phyloP scores from a whole-genome alignment of 2,113 vertebrate genomes.

The Bos javanicus region DNA sequence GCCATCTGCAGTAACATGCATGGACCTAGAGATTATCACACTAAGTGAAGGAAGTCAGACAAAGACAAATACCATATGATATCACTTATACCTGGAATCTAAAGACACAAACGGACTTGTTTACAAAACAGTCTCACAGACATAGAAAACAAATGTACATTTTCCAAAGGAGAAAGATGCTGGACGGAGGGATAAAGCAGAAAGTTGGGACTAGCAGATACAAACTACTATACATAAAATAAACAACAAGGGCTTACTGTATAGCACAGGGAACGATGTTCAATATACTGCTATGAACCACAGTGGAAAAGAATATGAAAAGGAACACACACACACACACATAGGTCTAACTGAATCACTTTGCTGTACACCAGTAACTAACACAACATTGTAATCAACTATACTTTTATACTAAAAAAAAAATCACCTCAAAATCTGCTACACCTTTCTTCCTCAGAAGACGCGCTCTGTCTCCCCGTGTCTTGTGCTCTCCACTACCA shows the following conservation, averaged over 20 bases:
- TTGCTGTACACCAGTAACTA: background rate
- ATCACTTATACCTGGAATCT: background rate
- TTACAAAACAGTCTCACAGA: background rate
- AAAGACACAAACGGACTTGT: background rate
- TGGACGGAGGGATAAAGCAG: background rate
- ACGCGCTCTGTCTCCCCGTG: fast-evolving
- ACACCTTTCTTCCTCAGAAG: background rate
- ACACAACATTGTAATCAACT: background rate
- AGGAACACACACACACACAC: background rate
- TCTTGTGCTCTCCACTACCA: no score
- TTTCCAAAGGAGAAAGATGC: background rate
- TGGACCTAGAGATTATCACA: background rate
- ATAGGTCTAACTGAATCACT: background rate
- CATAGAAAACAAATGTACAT: background rate
- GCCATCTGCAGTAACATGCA: background rate
- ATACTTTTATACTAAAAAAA: background rate
- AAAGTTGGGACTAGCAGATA: background rate
- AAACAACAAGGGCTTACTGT: background rate
- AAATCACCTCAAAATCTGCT: background rate
- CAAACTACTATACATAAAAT: background rate
- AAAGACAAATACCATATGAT: background rate
- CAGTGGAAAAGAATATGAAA: background rate
- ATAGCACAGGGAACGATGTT: background rate
- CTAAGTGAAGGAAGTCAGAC: background rate
- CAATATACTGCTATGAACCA: background rate